Conservation (phyloP, 2,113 vertebrate species). For the Crotophaga sulcirostris region DNA sequence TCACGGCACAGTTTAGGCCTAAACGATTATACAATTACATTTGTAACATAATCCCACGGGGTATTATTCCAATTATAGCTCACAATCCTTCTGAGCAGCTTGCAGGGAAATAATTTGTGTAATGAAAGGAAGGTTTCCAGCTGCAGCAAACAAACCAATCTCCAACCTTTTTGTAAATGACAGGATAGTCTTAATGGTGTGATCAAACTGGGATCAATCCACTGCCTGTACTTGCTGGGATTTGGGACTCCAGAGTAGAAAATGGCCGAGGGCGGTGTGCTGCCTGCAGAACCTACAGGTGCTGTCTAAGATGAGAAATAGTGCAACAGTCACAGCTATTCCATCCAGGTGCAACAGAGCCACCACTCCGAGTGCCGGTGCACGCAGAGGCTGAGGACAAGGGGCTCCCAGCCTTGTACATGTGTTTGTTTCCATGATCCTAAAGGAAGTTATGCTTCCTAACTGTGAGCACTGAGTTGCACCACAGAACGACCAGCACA, state of each 20-base stretch:
- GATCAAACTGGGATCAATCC: not conserved
- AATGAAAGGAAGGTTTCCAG: conserved; percentile 67
- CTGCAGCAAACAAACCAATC: conserved; percentile 51
- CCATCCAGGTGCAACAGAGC: not conserved
- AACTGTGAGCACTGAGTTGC: not conserved
- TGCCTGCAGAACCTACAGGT: not conserved
- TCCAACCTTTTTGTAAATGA: conserved; percentile 34
- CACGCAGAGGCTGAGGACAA: not conserved
- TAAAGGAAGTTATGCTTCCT: not conserved
- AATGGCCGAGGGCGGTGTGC: not conserved
- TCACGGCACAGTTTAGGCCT: conserved; percentile 50
- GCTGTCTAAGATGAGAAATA: not conserved
- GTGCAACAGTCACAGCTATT: not conserved
- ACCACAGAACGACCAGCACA: not conserved
- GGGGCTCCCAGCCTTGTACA: not conserved
- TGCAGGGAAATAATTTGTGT: conserved; percentile 74
- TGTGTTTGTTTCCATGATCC: not conserved
- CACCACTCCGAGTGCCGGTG: not conserved
- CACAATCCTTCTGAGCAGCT: conserved; percentile 73
- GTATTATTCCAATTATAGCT: conserved; percentile 80
- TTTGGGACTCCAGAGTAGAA: not conserved
- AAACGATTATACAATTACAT: conserved; percentile 78
- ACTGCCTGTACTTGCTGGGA: not conserved
- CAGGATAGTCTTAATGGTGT: not conserved
- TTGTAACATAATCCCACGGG: conserved; percentile 73